These are phyloP conservation scores for Nebria ingens DNA, from an alignment of 1,140 invertebrate genomes.

Conservation along the genomic window DNA sequence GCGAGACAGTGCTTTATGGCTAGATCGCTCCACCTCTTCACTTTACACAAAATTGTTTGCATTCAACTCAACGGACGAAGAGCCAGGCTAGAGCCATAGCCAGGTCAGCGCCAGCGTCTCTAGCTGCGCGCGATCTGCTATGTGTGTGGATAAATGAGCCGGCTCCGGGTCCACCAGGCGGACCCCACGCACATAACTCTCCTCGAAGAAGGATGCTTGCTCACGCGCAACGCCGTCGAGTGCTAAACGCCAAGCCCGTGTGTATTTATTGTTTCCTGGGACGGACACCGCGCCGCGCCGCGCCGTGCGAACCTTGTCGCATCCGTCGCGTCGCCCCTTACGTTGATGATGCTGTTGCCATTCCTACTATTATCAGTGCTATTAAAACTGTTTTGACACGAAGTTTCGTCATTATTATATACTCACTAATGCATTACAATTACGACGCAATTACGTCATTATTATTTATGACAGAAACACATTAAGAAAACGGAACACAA, in stretches of 20 bases:
- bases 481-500: too few species aligned
- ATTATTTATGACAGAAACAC: too few species aligned
- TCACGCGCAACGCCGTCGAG: background rate
- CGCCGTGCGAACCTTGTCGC: too few species aligned
- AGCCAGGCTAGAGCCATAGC: background rate
- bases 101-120: background rate
- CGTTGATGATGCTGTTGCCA: too few species aligned
- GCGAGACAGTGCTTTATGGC: background rate
- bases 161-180: background rate
- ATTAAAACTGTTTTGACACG: too few species aligned
- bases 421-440: too few species aligned
- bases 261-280: slow-evolving; percentile 2
- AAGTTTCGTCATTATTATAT: too few species aligned
- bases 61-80: background rate
- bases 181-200: background rate
- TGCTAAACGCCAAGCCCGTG: background rate
- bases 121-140: background rate
- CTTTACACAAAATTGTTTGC: slow-evolving; percentile 8
- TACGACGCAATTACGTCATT: too few species aligned
- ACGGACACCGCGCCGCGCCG: background rate
- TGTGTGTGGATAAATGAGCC: slow-evolving; percentile 1
- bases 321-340: too few species aligned
- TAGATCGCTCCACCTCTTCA: slow-evolving; percentile 8
- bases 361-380: too few species aligned
- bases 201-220: background rate